Base-by-base conservation (phyloP, 2,113 vertebrate genomes). In the Pteruthius melanotis region DNA sequence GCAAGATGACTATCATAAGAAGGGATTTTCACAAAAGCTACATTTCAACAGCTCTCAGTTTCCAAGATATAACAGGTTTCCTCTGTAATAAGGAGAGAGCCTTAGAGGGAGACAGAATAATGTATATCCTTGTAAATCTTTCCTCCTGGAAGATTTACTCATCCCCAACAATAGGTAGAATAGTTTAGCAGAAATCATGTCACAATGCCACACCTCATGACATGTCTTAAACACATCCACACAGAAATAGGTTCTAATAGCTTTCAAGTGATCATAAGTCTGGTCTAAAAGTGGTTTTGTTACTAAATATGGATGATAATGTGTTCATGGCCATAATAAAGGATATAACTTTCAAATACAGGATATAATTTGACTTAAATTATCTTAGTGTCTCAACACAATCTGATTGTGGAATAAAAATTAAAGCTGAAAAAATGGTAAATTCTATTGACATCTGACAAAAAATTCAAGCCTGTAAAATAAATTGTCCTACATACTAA, bases 301-400 rank as follows among this genome's bases (percentile, higher is more conserved):
- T 69, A 8, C 42, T 35, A 35, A 8, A 6, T 33, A 18, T 13
- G 5, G 17, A 77, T 59, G 39, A 69, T 27, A 56, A 68, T 2
- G 4, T 37, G 18, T 63, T 54, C 7, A 15, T 42, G 60, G 5
- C 35, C 9, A 18, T 40, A 50, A 65, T 9, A 40, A 27, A 84
- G 44, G 14, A 30, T 37, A 56, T 28, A 47, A 44, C 18, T 39
- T 27, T 42, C 12, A 42, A 50, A 65, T 9, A 40, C 30, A 84
- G 44, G 14, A 30, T 37, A 56, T 24, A 47, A 44, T 18, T 39
- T 27, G 26, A 33, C 17, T 45, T 11, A 76, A 45, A 75, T 66
- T 63, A 78, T 53, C 33, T 30, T 0, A 0, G 20, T 10, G 2
- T 37, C 30, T 47, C 11, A 47, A 40, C 7, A 69, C 2, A 9